A percentile compares a stretch with the other conserved stretches of the same genome.
phyloP scores from a whole-genome alignment of 2,888 invertebrate species.

The Hanleya hanleyi region DNA sequence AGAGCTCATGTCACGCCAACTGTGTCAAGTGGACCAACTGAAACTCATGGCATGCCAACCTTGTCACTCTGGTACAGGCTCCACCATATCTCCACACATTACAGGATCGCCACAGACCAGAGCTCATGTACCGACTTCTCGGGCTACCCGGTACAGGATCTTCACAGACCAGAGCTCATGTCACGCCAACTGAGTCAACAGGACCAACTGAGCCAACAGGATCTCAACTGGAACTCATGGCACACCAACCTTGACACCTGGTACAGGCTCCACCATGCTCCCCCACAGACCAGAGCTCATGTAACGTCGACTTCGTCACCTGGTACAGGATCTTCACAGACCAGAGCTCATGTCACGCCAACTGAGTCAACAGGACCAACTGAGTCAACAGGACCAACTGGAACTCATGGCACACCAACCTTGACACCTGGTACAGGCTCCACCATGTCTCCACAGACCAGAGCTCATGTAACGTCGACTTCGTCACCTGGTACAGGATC shows the following conservation, averaged over 20 bases:
- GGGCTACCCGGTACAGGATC: too few species aligned
- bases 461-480: too few species aligned
- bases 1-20: neutral
- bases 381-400: neutral
- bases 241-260: conserved; percentile 7
- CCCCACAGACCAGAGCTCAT: too few species aligned
- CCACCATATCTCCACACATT: too few species aligned
- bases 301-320: too few species aligned
- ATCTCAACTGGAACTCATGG: too few species aligned
- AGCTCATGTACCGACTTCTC: too few species aligned
- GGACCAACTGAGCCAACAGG: conserved; percentile 25
- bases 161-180: too few species aligned
- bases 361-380: conserved; percentile 9
- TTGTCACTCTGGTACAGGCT: conserved; percentile 26
- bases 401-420: neutral
- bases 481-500: neutral
- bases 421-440: neutral
- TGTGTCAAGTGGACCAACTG: conserved; percentile 10
- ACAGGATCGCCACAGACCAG: neutral
- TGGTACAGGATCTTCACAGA: neutral
- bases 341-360: neutral
- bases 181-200: too few species aligned
- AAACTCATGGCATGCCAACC: conserved; percentile 32
- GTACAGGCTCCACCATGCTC: too few species aligned
- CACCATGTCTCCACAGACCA: neutral